Conservation (phyloP, 2,113 vertebrate genomes). For the Podarcis raffonei region DNA sequence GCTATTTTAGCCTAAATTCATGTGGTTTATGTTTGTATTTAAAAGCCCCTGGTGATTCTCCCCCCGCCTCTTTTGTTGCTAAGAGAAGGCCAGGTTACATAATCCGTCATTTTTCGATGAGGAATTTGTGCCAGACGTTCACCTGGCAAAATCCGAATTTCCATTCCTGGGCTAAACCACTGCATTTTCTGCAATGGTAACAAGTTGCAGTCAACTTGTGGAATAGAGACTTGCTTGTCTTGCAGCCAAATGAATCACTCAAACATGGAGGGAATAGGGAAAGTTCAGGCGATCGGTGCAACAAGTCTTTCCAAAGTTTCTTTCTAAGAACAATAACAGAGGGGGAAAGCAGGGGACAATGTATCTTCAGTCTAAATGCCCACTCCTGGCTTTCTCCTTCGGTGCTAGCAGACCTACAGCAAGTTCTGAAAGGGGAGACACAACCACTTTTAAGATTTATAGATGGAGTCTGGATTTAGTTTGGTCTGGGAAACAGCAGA, state of each 20-base stretch:
- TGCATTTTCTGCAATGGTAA: slow-evolving; percentile 45
- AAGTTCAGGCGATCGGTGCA: slow-evolving; percentile 2
- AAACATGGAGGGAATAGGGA: slow-evolving; percentile 3
- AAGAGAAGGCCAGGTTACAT: slow-evolving; percentile 7
- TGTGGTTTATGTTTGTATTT: background rate
- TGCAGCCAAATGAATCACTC: slow-evolving; percentile 23
- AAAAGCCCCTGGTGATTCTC: background rate
- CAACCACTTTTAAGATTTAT: too few species aligned
- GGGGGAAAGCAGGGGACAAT: background rate
- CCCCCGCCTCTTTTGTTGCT: background rate
- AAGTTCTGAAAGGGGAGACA: too few species aligned
- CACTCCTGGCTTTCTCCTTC: background rate
- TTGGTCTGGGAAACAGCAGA: too few species aligned
- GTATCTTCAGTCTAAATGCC: background rate
- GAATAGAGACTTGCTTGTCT: slow-evolving; percentile 48
- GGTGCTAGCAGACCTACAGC: too few species aligned
- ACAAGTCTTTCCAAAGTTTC: slow-evolving; percentile 11
- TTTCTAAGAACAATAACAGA: background rate
- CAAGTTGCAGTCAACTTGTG: slow-evolving; percentile 43
- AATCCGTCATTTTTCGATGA: slow-evolving; percentile 20
- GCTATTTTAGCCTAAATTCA: background rate
- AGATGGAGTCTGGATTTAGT: too few species aligned
- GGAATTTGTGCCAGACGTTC: slow-evolving; percentile 29
- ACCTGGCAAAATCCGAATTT: slow-evolving; percentile 44
- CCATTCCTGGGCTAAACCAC: slow-evolving; percentile 7